These are phyloP conservation scores for Catocala nupta DNA, from an alignment of 2,888 invertebrate species.

Conservation along the genomic window DNA sequence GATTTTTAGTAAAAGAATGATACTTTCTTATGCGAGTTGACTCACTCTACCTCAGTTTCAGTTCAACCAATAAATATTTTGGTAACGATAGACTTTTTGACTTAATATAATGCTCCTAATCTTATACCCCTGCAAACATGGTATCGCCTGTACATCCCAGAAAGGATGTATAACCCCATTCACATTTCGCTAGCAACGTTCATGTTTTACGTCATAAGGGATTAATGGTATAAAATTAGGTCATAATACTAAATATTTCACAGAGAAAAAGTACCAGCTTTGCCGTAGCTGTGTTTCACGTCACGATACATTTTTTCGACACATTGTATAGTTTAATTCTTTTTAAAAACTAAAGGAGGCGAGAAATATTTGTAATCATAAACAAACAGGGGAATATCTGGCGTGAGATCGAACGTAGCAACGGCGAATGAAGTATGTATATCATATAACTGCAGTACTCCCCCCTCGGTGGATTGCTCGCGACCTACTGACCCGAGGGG, in stretches of 20 bases:
- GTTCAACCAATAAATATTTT: too few species aligned
- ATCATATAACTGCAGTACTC: conserved; percentile 49
- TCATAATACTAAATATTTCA: conserved; percentile 48
- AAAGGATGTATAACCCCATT: too few species aligned
- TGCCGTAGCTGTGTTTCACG: conserved; percentile 53
- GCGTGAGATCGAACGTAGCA: conserved; percentile 52
- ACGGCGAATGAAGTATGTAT: conserved; percentile 46
- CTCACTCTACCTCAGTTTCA: too few species aligned
- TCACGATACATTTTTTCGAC: conserved; percentile 54
- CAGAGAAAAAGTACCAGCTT: conserved; percentile 39
- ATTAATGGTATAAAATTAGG: conserved; percentile 36
- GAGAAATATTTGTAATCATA: conserved; percentile 57
- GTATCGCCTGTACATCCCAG: too few species aligned
- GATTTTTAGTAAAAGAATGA: too few species aligned
- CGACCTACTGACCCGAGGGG: conserved; percentile 75
- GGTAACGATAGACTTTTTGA: too few species aligned
- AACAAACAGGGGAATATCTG: conserved; percentile 55
- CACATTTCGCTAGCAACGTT: too few species aligned
- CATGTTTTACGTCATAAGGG: too few species aligned
- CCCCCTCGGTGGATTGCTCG: conserved; percentile 53
- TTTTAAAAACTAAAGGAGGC: conserved; percentile 51
- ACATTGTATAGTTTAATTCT: conserved; percentile 58
- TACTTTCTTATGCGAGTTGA: too few species aligned
- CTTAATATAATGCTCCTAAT: too few species aligned
- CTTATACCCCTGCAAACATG: too few species aligned